Conservation (phyloP, 2,113 vertebrate genomes). For the Probosciger aterrimus region DNA sequence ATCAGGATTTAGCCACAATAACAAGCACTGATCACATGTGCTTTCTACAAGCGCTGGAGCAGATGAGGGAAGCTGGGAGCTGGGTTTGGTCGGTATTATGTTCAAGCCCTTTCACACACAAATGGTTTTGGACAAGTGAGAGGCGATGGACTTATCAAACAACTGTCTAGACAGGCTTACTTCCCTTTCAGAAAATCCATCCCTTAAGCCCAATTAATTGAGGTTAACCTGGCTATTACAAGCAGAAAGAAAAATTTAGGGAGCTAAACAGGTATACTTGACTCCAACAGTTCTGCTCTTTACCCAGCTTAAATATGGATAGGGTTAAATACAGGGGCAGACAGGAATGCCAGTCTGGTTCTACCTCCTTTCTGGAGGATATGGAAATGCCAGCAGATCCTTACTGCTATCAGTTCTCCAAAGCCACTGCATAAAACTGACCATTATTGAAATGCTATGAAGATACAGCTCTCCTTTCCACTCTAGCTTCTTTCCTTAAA, state of each 20-base stretch:
- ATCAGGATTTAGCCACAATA: conserved; percentile 52
- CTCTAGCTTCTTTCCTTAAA: neutral
- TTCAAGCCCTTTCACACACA: conserved; percentile 43
- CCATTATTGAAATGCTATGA: neutral
- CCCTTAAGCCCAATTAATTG: conserved; percentile 11
- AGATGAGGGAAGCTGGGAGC: conserved; percentile 15
- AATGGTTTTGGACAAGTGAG: conserved; percentile 45
- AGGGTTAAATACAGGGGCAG: neutral
- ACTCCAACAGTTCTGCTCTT: neutral
- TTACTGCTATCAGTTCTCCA: neutral
- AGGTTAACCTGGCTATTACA: conserved; percentile 1
- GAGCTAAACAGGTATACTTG: neutral
- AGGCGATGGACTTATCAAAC: conserved; percentile 40
- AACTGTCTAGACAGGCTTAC: conserved; percentile 60
- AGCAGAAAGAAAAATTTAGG: neutral
- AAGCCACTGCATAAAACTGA: neutral
- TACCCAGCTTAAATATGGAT: neutral
- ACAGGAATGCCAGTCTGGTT: neutral
- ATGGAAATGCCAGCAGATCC: neutral
- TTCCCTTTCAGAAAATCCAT: conserved; percentile 32
- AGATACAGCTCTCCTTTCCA: neutral
- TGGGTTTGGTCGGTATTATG: neutral
- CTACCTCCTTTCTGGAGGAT: neutral
- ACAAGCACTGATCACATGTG: conserved; percentile 35
- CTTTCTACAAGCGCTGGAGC: conserved; percentile 6